Evolutionary conservation across 2,113 vertebrate species (phyloP).

Genomic region (Centrocercus urophasianus): DNA sequence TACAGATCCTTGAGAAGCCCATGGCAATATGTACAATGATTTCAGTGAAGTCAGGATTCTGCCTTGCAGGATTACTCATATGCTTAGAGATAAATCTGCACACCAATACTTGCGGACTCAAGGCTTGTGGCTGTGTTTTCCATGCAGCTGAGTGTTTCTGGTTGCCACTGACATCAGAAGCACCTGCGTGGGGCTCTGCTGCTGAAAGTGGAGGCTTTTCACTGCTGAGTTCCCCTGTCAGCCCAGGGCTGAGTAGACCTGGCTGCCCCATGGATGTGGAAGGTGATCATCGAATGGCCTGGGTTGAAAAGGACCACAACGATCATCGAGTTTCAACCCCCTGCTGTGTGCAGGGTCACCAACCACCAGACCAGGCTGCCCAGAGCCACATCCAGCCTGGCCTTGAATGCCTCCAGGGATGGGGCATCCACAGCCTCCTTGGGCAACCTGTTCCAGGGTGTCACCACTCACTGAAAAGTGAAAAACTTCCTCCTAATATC

Average conservation of each 20-base stretch:
- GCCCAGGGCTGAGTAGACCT: neutral
- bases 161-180: rapidly evolving
- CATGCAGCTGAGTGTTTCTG: neutral
- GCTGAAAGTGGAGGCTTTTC: neutral
- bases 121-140: neutral
- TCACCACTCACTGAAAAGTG: no score
- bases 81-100: neutral
- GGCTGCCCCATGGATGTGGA: neutral
- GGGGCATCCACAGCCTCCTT: no score
- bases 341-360: no score
- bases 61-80: neutral
- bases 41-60: neutral
- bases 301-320: no score
- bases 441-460: no score
- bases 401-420: no score
- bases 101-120: neutral
- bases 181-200: neutral
- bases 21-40: neutral
- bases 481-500: no score
- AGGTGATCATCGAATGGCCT: no score
- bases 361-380: no score
- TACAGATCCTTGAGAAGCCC: neutral
- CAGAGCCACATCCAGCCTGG: no score
- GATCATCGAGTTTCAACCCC: no score
- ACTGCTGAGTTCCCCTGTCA: rapidly evolving